Evolutionary conservation across 2,113 vertebrate genomes (phyloP).

Genomic region (Onychostoma macrolepis): DNA sequence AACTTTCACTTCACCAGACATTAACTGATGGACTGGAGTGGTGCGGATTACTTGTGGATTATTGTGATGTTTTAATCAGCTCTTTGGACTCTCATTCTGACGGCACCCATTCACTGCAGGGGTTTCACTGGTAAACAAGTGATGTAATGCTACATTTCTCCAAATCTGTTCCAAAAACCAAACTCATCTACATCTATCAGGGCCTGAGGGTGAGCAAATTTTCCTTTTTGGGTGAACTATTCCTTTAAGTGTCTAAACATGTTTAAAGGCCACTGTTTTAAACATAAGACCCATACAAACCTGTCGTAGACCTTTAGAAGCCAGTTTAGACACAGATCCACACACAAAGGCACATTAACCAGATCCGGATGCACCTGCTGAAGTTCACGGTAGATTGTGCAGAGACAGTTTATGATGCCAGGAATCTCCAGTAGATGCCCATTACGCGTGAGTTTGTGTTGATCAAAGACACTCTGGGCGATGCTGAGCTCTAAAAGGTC

Average conservation of each 20-base stretch:
- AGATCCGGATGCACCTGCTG: conserved; percentile 91
- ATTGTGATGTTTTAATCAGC: no score
- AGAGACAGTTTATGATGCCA: conserved; percentile 91
- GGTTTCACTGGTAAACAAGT: neutral
- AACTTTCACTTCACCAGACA: no score
- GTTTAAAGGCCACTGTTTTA: neutral
- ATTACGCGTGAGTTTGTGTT: conserved; percentile 91
- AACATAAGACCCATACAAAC: conserved; percentile 74
- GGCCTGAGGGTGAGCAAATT: neutral
- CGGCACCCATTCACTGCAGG: neutral
- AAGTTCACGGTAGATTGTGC: conserved; percentile 90
- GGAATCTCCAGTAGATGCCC: conserved; percentile 87
- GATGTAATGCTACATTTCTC: neutral
- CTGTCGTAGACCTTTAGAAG: conserved; percentile 96
- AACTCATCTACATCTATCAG: neutral
- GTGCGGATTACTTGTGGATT: no score
- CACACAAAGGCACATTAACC: conserved; percentile 91
- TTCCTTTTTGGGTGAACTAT: neutral
- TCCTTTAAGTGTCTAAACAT: neutral
- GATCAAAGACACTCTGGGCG: conserved; percentile 88
- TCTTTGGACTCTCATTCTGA: neutral
- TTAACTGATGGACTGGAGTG: no score
- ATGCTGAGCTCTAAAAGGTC: conserved; percentile 88
- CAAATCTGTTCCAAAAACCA: neutral
- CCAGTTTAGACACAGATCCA: conserved; percentile 99